Percentiles rank a stretch among this genome's conserved stretches.
phyloP scores from a whole-genome alignment of 2,888 invertebrate genomes.

The Vesta saturnalis region DNA sequence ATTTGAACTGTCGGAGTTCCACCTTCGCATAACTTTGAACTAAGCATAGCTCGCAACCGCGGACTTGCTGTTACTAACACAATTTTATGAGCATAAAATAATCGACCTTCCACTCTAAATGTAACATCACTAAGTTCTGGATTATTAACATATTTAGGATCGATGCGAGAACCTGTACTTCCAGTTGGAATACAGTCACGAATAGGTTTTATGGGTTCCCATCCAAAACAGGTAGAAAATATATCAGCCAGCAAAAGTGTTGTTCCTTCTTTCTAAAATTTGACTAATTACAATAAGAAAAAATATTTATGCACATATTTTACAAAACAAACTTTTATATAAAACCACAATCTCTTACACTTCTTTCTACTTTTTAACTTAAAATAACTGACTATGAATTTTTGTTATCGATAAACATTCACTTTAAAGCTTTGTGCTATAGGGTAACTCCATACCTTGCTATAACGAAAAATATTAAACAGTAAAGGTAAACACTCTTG shows the following conservation, averaged over 20 bases:
- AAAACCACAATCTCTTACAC: too few relatives aligned
- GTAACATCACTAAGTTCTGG: conserved; percentile 92
- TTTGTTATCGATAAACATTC: too few relatives aligned
- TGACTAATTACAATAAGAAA: not conserved
- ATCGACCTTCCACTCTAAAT: conserved; percentile 88
- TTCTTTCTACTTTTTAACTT: too few relatives aligned
- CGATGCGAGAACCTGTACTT: conserved; percentile 79
- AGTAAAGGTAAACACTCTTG: conserved; percentile 89
- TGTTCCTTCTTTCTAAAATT: conserved; percentile 83
- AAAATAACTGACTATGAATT: too few relatives aligned
- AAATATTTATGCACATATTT: too few relatives aligned
- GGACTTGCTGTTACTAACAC: conserved; percentile 91
- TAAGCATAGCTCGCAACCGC: conserved; percentile 85
- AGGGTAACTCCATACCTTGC: too few relatives aligned
- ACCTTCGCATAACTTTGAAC: conserved; percentile 77
- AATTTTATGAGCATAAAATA: conserved; percentile 94
- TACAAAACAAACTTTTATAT: too few relatives aligned
- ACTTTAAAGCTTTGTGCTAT: not conserved
- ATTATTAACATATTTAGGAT: conserved; percentile 94
- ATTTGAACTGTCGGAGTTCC: conserved; percentile 89
- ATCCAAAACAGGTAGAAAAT: conserved; percentile 88
- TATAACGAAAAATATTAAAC: conserved; percentile 89
- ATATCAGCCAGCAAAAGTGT: conserved; percentile 88
- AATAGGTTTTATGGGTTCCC: conserved; percentile 84
- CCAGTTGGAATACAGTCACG: conserved; percentile 73